These are phyloP conservation scores for Nothura maculosa DNA, from an alignment of 2,797 vertebrate genomes.

Conservation along the genomic window DNA sequence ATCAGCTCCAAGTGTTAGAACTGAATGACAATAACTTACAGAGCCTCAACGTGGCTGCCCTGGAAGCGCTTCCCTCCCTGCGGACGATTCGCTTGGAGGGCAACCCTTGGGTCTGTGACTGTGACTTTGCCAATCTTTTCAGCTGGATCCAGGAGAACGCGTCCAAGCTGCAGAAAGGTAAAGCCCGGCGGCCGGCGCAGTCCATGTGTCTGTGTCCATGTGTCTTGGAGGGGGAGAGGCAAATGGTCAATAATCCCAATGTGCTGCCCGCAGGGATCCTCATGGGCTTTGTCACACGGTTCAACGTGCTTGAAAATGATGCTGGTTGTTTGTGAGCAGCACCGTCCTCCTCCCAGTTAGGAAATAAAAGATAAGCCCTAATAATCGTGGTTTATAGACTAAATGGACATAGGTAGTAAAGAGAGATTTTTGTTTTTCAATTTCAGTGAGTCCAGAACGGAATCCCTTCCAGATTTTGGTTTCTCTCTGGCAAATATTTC, in stretches of 20 bases:
- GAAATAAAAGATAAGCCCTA: background rate
- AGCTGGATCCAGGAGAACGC: conserved; percentile 93
- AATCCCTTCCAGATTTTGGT: conserved; percentile 34
- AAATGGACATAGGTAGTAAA: background rate
- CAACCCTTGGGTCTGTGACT: conserved; percentile 98
- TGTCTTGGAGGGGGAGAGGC: background rate
- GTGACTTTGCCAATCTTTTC: conserved; percentile 95
- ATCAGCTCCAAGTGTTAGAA: conserved; percentile 94
- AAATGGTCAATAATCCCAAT: background rate
- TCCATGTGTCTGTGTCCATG: background rate
- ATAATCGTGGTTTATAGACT: background rate
- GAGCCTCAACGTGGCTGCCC: conserved; percentile 88
- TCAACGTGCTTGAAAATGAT: background rate
- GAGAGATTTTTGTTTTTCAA: conserved; percentile 53
- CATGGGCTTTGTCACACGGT: background rate
- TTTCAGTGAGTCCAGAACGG: background rate
- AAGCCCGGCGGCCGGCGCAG: conserved; percentile 31
- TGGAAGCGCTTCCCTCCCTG: conserved; percentile 92
- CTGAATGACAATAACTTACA: conserved; percentile 94
- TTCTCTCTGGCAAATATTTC: conserved; percentile 28
- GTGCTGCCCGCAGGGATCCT: conserved; percentile 26
- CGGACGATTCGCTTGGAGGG: conserved; percentile 93
- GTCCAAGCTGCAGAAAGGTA: conserved; percentile 95
- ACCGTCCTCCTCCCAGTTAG: background rate
- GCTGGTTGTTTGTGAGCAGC: background rate